Evolutionary conservation across 2,797 vertebrate species (phyloP).

Genomic region (Gymnopithys bicolor): DNA sequence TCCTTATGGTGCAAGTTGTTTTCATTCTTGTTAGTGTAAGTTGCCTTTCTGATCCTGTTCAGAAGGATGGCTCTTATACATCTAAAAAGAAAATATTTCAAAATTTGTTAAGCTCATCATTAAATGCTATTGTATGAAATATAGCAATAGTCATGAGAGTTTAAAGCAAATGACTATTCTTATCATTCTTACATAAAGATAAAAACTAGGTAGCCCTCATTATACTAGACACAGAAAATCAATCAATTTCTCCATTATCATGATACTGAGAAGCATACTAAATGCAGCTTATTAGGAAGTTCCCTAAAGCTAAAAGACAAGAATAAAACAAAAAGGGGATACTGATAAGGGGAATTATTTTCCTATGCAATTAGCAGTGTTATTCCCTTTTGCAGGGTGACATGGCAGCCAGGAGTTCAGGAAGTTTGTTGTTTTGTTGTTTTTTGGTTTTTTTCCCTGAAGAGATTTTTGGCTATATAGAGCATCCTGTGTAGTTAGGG

Average conservation of each 20-base stretch:
- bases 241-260: background rate
- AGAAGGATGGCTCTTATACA: background rate
- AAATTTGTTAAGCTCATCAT: background rate
- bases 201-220: background rate
- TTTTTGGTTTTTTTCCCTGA: background rate
- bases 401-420: background rate
- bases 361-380: background rate
- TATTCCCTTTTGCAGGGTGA: background rate
- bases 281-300: background rate
- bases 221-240: background rate
- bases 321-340: background rate
- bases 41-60: background rate
- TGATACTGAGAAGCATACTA: background rate
- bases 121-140: background rate
- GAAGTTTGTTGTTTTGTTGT: background rate
- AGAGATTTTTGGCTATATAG: background rate
- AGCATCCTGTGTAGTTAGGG: background rate
- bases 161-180: background rate
- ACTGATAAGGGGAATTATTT: background rate
- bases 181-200: background rate
- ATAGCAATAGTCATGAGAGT: background rate
- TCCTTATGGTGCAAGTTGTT: background rate
- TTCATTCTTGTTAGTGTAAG: background rate
- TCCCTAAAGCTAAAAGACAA: background rate
- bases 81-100: background rate